Evolutionary conservation across 1,140 invertebrate genomes (phyloP), one percentile per base, ranked within the genome.

Genomic region (Drosophila mayri): DNA sequence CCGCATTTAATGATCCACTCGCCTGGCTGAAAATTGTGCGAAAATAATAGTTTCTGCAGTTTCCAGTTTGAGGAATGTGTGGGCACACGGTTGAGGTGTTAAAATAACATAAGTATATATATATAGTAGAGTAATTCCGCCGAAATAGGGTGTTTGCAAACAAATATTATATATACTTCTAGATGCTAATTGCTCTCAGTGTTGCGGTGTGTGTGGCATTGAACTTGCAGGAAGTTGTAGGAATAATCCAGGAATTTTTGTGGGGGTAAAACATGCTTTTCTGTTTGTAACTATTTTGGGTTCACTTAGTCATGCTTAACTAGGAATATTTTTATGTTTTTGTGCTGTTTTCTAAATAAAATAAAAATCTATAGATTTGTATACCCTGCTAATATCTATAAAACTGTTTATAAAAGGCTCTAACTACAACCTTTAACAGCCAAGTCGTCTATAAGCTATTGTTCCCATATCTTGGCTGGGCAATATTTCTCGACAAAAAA

Each of bases 11-110:
- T 50, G 70, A 71, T 14, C 54, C 54, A 30, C 41, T 40, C 41
- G 25, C 25, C 47, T 30, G 50, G 64, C 67, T 71, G 68, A 20
- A 71, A 72, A 72, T 60, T 72, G 66, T 60, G 66, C 66, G 70
- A 72, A 43, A 60, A 60, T 59, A 59, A 72, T 72, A 30, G 70
- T 60, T 71, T 72, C 41, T 38, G 62, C 16, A 18, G 25, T 37
- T 18, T 38, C n/a, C 9, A 8, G 25, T 11, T 35, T 44, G 37
- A 30, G 68, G 66, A 72, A 72, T 71, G 52, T 71, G 37, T 60
- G 44, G 68, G 70, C 28, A 22, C 28, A 22, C 44, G 66, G 54
- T 35, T n/a, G 43, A 60, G 67, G 54, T 72, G 67, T 49, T 50
- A 30, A 60, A 73, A 71, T 18, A 47, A 25, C 14, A 22, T 49